Percentiles rank a stretch among this genome's conserved stretches.
Conservation (phyloP, 2,113 vertebrate species). For the Siniperca chuatsi region DNA sequence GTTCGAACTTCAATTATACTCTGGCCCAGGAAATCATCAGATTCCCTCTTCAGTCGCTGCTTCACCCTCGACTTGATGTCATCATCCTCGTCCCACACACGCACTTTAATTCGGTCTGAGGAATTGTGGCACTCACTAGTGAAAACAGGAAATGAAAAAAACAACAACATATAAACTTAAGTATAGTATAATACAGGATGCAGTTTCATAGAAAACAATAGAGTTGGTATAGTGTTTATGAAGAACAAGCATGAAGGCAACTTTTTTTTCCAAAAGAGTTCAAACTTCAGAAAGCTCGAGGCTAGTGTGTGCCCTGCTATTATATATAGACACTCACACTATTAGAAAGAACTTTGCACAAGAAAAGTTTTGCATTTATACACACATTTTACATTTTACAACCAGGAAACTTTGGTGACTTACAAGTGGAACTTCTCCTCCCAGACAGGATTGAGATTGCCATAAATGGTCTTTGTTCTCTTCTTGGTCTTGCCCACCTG, state of each 20-base stretch:
- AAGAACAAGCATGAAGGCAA: neutral
- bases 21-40: conserved; percentile 97
- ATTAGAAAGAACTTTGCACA: neutral
- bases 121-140: conserved; percentile 99
- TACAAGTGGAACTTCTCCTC: conserved; percentile 99
- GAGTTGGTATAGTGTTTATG: neutral
- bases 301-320: neutral
- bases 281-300: neutral
- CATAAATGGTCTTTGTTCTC: conserved; percentile 98
- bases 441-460: conserved; percentile 98
- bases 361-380: neutral
- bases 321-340: neutral
- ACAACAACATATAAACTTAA: neutral
- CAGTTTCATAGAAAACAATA: neutral
- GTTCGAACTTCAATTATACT: conserved; percentile 99
- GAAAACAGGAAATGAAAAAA: neutral
- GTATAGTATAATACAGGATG: neutral
- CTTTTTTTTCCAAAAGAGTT: neutral
- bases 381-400: conserved; percentile 1
- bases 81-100: conserved; percentile 99
- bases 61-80: conserved; percentile 99
- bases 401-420: conserved; percentile 73
- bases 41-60: conserved; percentile 96
- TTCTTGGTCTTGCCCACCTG: conserved; percentile 99
- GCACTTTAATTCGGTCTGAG: conserved; percentile 97